Conservation (phyloP, 2,113 vertebrate genomes). For the Pluvianellus socialis region DNA sequence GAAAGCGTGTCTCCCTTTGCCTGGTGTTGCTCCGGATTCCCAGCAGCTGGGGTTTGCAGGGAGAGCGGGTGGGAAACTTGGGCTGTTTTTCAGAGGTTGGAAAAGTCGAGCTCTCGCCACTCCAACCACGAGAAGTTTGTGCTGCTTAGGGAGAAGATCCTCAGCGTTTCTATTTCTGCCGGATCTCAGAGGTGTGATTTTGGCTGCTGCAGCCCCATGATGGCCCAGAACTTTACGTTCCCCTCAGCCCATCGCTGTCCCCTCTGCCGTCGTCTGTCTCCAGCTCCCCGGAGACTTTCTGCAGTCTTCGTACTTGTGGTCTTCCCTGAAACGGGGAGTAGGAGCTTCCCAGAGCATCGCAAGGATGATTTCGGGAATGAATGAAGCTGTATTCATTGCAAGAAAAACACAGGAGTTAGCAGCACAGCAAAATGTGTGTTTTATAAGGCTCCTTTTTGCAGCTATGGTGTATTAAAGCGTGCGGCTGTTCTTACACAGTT, state of each 20-base stretch:
- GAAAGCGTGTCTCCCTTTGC: neutral
- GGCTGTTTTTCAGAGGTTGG: neutral
- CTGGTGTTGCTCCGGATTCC: accelerated
- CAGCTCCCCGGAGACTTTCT: neutral
- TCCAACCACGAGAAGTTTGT: neutral
- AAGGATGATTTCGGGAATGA: neutral
- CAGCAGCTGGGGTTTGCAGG: neutral
- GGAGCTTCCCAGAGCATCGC: neutral
- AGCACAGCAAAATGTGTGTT: neutral
- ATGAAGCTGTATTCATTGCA: neutral
- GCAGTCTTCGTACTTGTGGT: neutral
- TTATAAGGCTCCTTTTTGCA: neutral
- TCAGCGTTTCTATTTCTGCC: neutral
- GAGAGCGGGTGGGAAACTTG: neutral
- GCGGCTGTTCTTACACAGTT: neutral
- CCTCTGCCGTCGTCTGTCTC: too few species aligned
- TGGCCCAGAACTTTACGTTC: neutral
- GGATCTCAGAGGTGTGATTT: neutral
- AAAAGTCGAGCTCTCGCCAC: neutral
- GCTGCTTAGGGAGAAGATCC: neutral
- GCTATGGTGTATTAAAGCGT: neutral
- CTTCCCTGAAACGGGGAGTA: accelerated
- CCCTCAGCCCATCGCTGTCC: neutral
- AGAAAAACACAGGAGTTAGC: neutral
- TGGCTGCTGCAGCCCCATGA: neutral